Evolutionary conservation across 92 coral and sea anemone genomes (phyloP), one percentile per base, ranked within the genome.

Genomic region (Pocillopora grandis): DNA sequence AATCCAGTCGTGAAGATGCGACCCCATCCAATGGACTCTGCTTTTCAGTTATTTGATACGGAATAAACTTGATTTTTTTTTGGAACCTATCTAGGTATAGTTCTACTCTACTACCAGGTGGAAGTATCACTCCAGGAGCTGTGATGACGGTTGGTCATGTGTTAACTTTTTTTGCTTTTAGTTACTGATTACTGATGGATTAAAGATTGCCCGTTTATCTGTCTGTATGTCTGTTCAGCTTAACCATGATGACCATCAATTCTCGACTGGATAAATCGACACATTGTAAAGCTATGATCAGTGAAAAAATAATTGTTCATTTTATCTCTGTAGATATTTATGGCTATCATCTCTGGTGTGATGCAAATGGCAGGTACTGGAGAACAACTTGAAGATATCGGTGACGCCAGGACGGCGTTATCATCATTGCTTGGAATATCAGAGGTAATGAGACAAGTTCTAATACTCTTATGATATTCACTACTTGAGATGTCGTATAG

Each of bases 61-160:
- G 52, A 42, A 42, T 42, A 7, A 2, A 3, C 52, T 42, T 3
- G 8, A 42, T 2, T 3, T 42, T 20, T 20, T 7, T 23, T 19
- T 69, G 42, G 1, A 10, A 80, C 20, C 14, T 12, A 78, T 57
- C 3, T 75, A 96, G 98, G 98, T 96, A 94, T 88, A 96, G 98
- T 55, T 90, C 96, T 12, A 90, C 88, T 14, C 64, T 94, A 58
- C 86, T 96, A 33, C 80, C 91, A 8, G 86, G 82, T 82, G 98
- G 98, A 57, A 88, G 85, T 9, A 78, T 96, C 5, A 85, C 95
- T 12, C 98, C 98, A 9, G 98, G 98, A 1, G 95, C 98, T 36
- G 70, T 96, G 12, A 90, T 96, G 84, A 94, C 98, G 87, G 98
- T 96, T 76, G 69, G 98, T 84, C 48, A 42, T 21, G 23, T 77